Base-by-base conservation (phyloP, 2,888 invertebrate genomes). In the Diloba caeruleocephala region DNA sequence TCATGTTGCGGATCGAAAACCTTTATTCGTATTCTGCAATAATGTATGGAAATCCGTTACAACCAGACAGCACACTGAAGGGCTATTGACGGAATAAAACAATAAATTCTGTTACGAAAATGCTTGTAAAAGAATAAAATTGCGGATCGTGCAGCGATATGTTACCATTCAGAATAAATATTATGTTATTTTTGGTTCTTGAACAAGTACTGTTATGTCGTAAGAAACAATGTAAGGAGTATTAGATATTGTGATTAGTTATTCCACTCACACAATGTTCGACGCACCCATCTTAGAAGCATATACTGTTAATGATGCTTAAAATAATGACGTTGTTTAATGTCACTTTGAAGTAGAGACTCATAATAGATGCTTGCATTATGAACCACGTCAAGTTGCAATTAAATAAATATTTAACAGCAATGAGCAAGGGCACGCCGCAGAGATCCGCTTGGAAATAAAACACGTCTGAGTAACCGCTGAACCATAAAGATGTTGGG, bases 371-470 rank as follows among this genome's bases (percentile, higher is more conserved):
- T 63, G 42, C 60, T 54, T 61, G 41, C 45, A 67, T 64, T 66
- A 56, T 55, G 43, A 50, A 57, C 42, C 28, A 15, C 17, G 59
- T 58, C 37, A 34, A 67, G 65, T 67, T 66, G 61, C 59, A 73
- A 70, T 79, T 71, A 74, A 77, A 74, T 77, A 69, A 60, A 75
- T 71, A 73, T 65, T 68, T 74, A 72, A 76, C 48, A 51, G 51
- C 66, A 68, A 54, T 58, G 37, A 51, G 64, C 80, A 79, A 80
- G 71, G 77, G 66, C 79, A 42, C 37, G 37, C 46, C 13, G 1
- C 14, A 7, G 53, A 79, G 76, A 82, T 84, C 77, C 65, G 59
- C 59, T 62, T 81, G 44, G 57, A 65, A 72, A 79, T 72, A 71
- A 66, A 58, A 65, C 61, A 21, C 21, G 21, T 21, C 68, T 74